phyloP scores from a whole-genome alignment of 2,888 invertebrate species.

The Ormyrus pomaceus region DNA sequence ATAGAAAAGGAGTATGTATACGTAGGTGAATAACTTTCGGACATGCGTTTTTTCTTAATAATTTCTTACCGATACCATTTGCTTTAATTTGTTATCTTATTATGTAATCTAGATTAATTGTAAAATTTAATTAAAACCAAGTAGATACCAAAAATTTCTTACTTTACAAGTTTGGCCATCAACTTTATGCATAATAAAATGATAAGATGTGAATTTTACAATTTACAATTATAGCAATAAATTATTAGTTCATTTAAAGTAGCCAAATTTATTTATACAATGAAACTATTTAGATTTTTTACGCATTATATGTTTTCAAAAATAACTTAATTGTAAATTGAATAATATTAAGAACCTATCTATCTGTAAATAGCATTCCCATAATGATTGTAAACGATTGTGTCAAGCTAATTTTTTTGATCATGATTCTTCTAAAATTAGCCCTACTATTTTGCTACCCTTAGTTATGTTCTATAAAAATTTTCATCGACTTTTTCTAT shows the following conservation, averaged over 20 bases:
- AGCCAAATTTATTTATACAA: too few species aligned
- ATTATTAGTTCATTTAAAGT: too few species aligned
- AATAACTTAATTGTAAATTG: not conserved
- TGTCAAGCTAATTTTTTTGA: not conserved
- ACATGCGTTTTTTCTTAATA: not conserved
- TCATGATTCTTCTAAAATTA: not conserved
- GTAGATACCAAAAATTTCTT: too few species aligned
- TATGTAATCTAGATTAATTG: not conserved
- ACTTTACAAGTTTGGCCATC: too few species aligned
- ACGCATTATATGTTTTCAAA: too few species aligned
- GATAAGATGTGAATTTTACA: too few species aligned
- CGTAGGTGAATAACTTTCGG: not conserved
- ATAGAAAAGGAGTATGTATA: slow-evolving; percentile 8
- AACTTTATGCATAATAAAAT: too few species aligned
- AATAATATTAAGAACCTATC: not conserved
- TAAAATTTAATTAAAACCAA: not conserved
- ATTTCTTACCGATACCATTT: not conserved
- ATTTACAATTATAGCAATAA: too few species aligned
- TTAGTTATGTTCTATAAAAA: slow-evolving; percentile 5
- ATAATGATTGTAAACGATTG: not conserved
- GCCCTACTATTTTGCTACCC: not conserved
- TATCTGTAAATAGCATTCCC: slow-evolving; percentile 34
- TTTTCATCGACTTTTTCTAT: slow-evolving; percentile 15
- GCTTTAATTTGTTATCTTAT: not conserved
- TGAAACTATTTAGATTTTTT: too few species aligned